Evolutionary conservation across 2,888 invertebrate species (phyloP).

Genomic region (Raillietiella orientalis): DNA sequence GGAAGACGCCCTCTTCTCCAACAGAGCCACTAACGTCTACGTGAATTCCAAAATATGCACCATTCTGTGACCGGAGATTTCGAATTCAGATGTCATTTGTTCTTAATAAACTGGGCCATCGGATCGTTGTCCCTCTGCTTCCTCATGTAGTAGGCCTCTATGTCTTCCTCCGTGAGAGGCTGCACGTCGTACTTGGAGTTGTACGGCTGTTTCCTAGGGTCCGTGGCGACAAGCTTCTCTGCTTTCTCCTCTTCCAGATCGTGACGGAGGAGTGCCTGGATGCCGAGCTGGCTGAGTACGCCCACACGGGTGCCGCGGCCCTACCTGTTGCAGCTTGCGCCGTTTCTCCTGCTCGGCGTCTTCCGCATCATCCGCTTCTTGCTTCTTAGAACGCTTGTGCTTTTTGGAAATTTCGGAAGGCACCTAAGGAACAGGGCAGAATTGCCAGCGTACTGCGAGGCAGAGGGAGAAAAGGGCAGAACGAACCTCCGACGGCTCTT

Average conservation of each 20-base stretch:
- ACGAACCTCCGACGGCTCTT: no score
- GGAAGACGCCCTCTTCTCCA: no score
- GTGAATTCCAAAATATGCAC: no score
- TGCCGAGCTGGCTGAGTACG: no score
- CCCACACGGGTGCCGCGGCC: no score
- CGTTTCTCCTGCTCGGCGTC: slow-evolving; percentile 6
- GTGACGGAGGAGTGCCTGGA: slow-evolving; percentile 8
- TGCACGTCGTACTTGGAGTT: slow-evolving; percentile 37
- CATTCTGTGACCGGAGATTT: no score
- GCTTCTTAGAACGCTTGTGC: no score
- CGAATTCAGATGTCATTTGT: not conserved
- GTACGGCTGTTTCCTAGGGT: slow-evolving; percentile 71
- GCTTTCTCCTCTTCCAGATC: slow-evolving; percentile 16
- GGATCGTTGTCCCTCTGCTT: slow-evolving; percentile 59
- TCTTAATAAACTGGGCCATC: slow-evolving; percentile 39
- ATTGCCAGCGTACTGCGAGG: no score
- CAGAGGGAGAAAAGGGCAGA: no score
- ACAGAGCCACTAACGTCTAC: no score
- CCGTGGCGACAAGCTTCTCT: slow-evolving; percentile 27
- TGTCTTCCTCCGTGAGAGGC: slow-evolving; percentile 60
- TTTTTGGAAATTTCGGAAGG: slow-evolving; percentile 4
- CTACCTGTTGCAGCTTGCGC: slow-evolving; percentile 7
- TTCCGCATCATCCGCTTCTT: slow-evolving; percentile 7
- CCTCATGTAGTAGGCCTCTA: slow-evolving; percentile 75
- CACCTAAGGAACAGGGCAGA: no score